Base-by-base conservation (phyloP, 2,888 invertebrate species). In the Eristalinus aeneus region DNA sequence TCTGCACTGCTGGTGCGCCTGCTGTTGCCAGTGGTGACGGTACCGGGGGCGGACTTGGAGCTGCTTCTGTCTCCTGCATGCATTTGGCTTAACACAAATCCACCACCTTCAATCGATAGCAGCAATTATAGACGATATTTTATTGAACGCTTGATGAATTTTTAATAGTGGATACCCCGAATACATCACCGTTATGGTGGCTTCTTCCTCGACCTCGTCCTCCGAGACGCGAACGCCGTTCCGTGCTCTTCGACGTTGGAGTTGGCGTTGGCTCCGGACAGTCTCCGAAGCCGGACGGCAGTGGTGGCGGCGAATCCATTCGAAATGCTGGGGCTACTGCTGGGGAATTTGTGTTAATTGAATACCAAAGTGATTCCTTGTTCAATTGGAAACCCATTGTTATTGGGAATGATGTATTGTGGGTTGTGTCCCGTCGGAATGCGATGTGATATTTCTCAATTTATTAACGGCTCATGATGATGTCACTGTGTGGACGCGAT, bases 71-170 rank as follows among this genome's bases (percentile, higher is more conserved):
- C 82, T 65, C 77, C 77, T 77, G 71, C 82, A 82, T 82, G 86
- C 86, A 86, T 86, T 86, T 82, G 82, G 86, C 82, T 77, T 84
- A 88, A 85, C 80, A 72, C 80, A 88, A 88, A 85, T 87, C 87
- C 72, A 80, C 83, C 87, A 76, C 87, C 87, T 85, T 83, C 87
- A 89, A 89, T 89, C 89, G 88, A 89, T 89, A 89, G 88, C 88
- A 88, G 89, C 89, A 89, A 89, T 89, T 89, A 89, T 88, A 88
- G 86, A 84, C 88, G 88, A 89, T 89, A 89, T 88, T 89, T 89
- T 89, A 89, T 89, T 89, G 87, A 89, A 88, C 88, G 88, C 87
- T 80, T 88, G 88, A 89, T 89, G 88, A 89, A 89, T 89, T 89
- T 89, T 89, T 89, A 89, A 89, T 87, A 88, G 87, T 77, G 85